Evolutionary conservation across 2,888 invertebrate species (phyloP).

Genomic region (Nemotelus nigrinus): DNA sequence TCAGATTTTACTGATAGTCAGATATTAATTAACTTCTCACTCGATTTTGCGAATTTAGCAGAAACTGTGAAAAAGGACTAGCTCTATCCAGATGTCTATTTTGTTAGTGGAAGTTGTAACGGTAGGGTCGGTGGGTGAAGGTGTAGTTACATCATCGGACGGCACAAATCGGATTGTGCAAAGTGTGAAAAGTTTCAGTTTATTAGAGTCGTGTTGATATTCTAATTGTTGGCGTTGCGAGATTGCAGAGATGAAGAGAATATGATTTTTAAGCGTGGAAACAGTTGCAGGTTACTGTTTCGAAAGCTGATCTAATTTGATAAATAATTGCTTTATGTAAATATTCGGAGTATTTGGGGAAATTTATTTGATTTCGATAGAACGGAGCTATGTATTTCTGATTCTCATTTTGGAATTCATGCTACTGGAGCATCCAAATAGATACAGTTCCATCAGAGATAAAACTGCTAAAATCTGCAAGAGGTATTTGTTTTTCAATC

Average conservation of each 20-base stretch:
- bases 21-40: conserved; percentile 41
- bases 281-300: background rate
- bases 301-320: conserved; percentile 39
- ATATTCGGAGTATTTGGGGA: background rate
- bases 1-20: conserved; percentile 32
- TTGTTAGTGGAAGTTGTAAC: background rate
- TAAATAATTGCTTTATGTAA: conserved; percentile 39
- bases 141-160: background rate
- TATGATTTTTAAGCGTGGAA: background rate
- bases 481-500: too few species aligned
- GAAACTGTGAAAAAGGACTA: background rate
- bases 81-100: background rate
- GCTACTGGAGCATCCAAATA: too few species aligned
- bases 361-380: too few species aligned
- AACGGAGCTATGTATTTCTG: too few species aligned
- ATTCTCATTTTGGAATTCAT: too few species aligned
- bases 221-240: background rate
- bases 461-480: too few species aligned
- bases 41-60: conserved; percentile 24
- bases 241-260: background rate
- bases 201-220: conserved; percentile 2
- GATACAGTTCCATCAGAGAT: too few species aligned
- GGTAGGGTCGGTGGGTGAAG: background rate
- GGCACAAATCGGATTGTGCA: background rate
- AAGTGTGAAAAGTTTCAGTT: conserved; percentile 3